Percentiles rank a stretch among this genome's conserved stretches.
Evolutionary conservation across 2,113 vertebrate genomes (phyloP).

Genomic region (Crocuta crocuta): DNA sequence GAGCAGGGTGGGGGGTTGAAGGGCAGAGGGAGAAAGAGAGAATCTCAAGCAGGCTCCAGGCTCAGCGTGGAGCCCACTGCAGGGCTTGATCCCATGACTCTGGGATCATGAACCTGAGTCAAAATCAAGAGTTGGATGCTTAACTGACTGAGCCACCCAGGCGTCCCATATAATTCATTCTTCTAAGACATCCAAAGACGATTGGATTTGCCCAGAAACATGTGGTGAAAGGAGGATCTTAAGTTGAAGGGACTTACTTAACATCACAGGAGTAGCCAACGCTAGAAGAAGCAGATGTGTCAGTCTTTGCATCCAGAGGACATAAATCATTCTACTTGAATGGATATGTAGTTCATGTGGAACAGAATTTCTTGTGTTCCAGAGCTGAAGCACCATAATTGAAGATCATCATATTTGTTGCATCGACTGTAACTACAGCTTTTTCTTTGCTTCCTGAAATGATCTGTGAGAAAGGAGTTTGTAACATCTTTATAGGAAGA

Average conservation of each 20-base stretch:
- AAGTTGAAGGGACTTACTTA: not conserved
- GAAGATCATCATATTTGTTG: not conserved
- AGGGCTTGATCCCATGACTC: no score
- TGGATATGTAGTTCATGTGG: not conserved
- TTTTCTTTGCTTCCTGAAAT: slow-evolving; percentile 38
- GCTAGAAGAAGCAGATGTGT: not conserved
- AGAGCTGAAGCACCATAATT: not conserved
- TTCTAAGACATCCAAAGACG: not conserved
- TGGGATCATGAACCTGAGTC: no score
- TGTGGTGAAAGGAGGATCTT: not conserved
- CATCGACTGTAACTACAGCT: not conserved
- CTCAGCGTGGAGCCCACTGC: no score
- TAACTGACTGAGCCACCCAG: no score
- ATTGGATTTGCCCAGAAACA: slow-evolving; percentile 13
- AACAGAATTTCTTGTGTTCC: not conserved
- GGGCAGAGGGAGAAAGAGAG: no score
- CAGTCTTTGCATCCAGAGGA: not conserved
- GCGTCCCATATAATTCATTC: not conserved
- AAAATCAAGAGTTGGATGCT: no score
- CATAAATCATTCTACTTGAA: not conserved
- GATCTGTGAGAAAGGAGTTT: not conserved
- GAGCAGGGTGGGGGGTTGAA: no score
- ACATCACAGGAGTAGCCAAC: not conserved
- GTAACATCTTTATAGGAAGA: not conserved
- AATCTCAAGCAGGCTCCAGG: no score